phyloP scores from a whole-genome alignment of 1,140 invertebrate genomes.

The Colletes latitarsis region DNA sequence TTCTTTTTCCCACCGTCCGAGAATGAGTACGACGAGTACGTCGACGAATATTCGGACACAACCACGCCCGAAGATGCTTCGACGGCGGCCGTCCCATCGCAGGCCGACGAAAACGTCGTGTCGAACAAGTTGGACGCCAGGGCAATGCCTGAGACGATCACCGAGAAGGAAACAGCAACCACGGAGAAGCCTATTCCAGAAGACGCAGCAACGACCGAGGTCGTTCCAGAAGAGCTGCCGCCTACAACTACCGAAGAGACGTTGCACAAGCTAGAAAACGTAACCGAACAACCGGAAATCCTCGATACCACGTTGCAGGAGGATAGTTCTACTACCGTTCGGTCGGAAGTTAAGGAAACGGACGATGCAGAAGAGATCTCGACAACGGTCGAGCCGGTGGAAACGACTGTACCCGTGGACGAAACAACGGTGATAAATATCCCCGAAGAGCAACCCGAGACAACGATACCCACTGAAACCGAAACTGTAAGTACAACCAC shows the following conservation, averaged over 20 bases:
- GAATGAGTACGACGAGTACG: constrained; percentile 62
- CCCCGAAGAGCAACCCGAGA: constrained; percentile 11
- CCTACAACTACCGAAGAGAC: neutral
- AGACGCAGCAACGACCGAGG: neutral
- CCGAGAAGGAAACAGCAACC: neutral
- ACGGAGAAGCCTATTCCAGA: constrained; percentile 29
- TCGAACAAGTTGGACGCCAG: constrained; percentile 9
- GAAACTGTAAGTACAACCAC: neutral
- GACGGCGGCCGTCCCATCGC: neutral
- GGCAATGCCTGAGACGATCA: neutral
- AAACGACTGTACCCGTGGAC: constrained; percentile 27
- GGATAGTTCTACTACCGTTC: neutral
- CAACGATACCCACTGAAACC: neutral
- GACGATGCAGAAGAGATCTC: constrained; percentile 13
- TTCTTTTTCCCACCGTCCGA: constrained; percentile 74
- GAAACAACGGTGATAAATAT: neutral
- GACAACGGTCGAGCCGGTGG: constrained; percentile 15
- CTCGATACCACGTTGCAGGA: neutral
- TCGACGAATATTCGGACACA: constrained; percentile 55
- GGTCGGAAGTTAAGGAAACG: constrained; percentile 9
- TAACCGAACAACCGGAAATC: neutral
- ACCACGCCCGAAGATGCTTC: constrained; percentile 36
- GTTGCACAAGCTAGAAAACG: neutral
- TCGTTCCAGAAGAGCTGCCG: neutral
- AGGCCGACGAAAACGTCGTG: constrained; percentile 12